phyloP scores from a whole-genome alignment of 2,888 invertebrate genomes.

The Achlya flavicornis region DNA sequence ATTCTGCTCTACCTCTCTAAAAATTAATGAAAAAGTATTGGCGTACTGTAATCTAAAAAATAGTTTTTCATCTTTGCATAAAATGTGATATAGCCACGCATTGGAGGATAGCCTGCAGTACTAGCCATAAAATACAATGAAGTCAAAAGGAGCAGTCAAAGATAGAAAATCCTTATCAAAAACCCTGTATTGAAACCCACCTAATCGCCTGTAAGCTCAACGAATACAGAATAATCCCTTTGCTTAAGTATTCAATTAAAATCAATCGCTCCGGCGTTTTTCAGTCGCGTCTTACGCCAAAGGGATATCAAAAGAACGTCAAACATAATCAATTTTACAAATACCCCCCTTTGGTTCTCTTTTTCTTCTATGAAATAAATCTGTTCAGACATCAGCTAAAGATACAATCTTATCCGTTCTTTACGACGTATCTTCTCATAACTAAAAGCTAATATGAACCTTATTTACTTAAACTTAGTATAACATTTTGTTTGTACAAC shows the following conservation, averaged over 20 bases:
- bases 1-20: too few relatives aligned
- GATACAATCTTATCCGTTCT: slow-evolving; percentile 23
- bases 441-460: slow-evolving; percentile 20
- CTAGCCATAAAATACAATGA: too few relatives aligned
- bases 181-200: slow-evolving; percentile 53
- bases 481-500: slow-evolving; percentile 18
- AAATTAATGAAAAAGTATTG: too few relatives aligned
- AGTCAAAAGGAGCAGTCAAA: neutral
- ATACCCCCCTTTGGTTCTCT: slow-evolving; percentile 66
- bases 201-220: slow-evolving; percentile 62
- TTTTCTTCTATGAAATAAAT: slow-evolving; percentile 72
- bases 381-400: slow-evolving; percentile 55
- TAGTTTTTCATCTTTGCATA: too few relatives aligned
- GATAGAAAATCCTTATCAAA: slow-evolving; percentile 22
- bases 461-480: fast-evolving
- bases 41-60: too few relatives aligned
- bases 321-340: slow-evolving; percentile 82
- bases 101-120: too few relatives aligned
- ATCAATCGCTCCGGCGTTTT: slow-evolving; percentile 64
- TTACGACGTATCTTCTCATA: slow-evolving; percentile 25
- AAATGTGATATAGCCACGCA: too few relatives aligned
- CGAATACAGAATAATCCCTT: slow-evolving; percentile 53
- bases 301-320: slow-evolving; percentile 74
- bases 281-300: slow-evolving; percentile 45
- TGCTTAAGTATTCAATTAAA: slow-evolving; percentile 73